These are phyloP conservation scores for Saturnia pavonia DNA, from an alignment of 2,888 invertebrate species.

Conservation along the genomic window DNA sequence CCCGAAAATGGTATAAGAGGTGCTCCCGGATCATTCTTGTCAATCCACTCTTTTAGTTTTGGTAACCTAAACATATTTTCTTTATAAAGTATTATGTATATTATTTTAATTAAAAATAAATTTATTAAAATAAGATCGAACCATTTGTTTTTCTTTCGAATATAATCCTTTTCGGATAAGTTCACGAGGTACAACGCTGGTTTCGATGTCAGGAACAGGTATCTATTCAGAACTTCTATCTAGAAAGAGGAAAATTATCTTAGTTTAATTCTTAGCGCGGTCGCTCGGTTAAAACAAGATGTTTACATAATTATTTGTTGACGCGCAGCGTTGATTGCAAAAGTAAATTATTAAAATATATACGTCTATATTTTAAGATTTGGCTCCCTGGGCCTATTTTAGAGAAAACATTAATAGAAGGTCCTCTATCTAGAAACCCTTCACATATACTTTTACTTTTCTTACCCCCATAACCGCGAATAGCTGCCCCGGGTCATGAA, in stretches of 20 bases:
- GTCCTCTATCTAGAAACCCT: too few species aligned
- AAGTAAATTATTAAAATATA: neutral
- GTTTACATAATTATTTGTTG: neutral
- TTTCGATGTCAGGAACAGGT: slow-evolving; percentile 98
- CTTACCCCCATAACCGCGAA: too few species aligned
- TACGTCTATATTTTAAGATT: too few species aligned
- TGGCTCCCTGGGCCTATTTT: too few species aligned
- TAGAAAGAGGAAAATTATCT: slow-evolving; percentile 64
- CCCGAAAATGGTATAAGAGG: slow-evolving; percentile 98
- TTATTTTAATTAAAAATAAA: neutral
- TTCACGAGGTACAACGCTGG: slow-evolving; percentile 98
- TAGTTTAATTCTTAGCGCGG: neutral
- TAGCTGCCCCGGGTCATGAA: too few species aligned
- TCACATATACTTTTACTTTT: too few species aligned
- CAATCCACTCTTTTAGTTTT: slow-evolving; percentile 99
- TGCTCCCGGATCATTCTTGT: slow-evolving; percentile 97
- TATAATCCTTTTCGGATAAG: slow-evolving; percentile 98
- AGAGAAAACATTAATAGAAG: too few species aligned
- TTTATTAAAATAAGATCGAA: slow-evolving; percentile 45
- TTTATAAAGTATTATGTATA: neutral
- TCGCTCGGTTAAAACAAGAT: neutral
- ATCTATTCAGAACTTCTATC: slow-evolving; percentile 98
- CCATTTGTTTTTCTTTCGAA: slow-evolving; percentile 99
- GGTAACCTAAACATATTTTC: slow-evolving; percentile 84
- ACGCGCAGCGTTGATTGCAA: too few species aligned